Evolutionary conservation across 2,113 vertebrate species (phyloP).

Genomic region (Danio rerio): GRCz12tu NC_133179.1:19404001-19404500

Average conservation of each 20-base stretch:
- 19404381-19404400: conserved; percentile 68
- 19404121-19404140: too few relatives aligned
- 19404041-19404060: too few relatives aligned
- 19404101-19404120: too few relatives aligned
- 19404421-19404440: conserved; percentile 67
- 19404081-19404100: too few relatives aligned
- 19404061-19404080: too few relatives aligned
- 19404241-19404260: not conserved
- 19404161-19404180: not conserved
- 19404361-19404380: conserved; percentile 82
- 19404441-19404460: conserved; percentile 79
- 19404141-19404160: too few relatives aligned
- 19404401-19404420: conserved; percentile 54
- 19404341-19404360: conserved; percentile 91
- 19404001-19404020: too few relatives aligned
- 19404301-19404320: not conserved
- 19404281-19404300: not conserved
- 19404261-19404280: not conserved
- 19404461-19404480: conserved; percentile 87
- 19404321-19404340: conserved; percentile 78
- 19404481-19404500: conserved; percentile 90
- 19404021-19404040: too few relatives aligned
- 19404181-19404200: not conserved
- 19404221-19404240: not conserved
- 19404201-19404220: not conserved